Evolutionary conservation across 2,113 vertebrate genomes (phyloP).

Genomic region (Thoracochromis brauschi): DNA sequence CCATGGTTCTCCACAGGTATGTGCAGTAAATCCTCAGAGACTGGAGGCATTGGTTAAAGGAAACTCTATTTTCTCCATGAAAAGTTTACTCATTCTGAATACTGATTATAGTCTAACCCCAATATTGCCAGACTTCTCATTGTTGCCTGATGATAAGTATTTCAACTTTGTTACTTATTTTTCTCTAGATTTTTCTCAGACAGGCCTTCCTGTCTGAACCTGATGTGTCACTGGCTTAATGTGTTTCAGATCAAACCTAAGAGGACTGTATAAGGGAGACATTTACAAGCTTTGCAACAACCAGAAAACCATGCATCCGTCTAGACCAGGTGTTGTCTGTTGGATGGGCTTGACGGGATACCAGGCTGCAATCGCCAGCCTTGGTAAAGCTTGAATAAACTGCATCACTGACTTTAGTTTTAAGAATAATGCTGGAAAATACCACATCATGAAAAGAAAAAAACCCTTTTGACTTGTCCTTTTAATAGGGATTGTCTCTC

Average conservation of each 20-base stretch:
- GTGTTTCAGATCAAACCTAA: slow-evolving; percentile 74
- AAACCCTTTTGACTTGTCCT: fast-evolving
- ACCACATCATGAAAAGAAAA: not conserved
- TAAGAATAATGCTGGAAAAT: not conserved
- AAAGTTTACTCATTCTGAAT: not conserved
- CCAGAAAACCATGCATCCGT: slow-evolving; percentile 60
- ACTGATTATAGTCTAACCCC: not conserved
- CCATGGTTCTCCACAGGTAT: slow-evolving; percentile 81
- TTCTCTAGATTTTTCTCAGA: not conserved
- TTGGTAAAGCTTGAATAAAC: slow-evolving; percentile 69
- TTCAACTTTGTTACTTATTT: not conserved
- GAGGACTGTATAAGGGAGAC: slow-evolving; percentile 73
- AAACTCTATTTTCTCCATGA: not conserved
- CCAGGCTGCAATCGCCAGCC: slow-evolving; percentile 78
- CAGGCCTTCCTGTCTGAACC: not conserved
- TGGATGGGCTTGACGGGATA: slow-evolving; percentile 84
- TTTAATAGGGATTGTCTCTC: not conserved
- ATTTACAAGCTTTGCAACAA: slow-evolving; percentile 67
- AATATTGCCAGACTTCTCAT: not conserved
- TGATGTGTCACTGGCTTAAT: not conserved
- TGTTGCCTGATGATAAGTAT: not conserved
- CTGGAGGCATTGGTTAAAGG: not conserved
- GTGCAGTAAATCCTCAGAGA: not conserved
- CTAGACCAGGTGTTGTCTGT: slow-evolving; percentile 70
- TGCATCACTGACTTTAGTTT: not conserved